phyloP scores from a whole-genome alignment of 1,140 invertebrate species.

The Philaenus spumarius region DNA sequence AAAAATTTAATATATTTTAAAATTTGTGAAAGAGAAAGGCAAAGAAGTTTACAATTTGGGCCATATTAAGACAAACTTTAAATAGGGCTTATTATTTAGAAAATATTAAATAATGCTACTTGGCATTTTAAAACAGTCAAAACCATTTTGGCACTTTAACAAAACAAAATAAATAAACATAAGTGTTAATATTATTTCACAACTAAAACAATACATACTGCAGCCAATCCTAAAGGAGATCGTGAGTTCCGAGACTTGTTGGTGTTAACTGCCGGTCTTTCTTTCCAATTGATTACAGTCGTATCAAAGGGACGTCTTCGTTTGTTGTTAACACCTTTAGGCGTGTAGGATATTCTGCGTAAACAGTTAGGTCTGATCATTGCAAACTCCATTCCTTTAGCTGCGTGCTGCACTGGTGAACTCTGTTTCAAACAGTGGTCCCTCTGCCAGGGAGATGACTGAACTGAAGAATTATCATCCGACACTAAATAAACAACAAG shows the following conservation, averaged over 20 bases:
- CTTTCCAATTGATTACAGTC: slow-evolving; percentile 17
- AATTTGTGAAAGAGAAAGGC: too few species aligned
- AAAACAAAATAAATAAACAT: too few species aligned
- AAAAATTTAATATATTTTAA: too few species aligned
- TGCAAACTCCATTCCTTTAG: slow-evolving; percentile 63
- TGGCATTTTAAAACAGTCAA: too few species aligned
- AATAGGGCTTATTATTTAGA: too few species aligned
- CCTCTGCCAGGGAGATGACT: slow-evolving; percentile 80
- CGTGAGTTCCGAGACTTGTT: not conserved
- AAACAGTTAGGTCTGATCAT: slow-evolving; percentile 49
- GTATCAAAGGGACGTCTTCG: slow-evolving; percentile 51
- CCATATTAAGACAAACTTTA: too few species aligned
- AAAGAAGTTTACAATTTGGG: too few species aligned
- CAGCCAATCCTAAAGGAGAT: too few species aligned
- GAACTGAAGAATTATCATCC: slow-evolving; percentile 80
- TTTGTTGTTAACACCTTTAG: slow-evolving; percentile 39
- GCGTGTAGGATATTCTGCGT: slow-evolving; percentile 10
- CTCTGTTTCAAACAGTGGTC: slow-evolving; percentile 82
- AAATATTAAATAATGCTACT: too few species aligned
- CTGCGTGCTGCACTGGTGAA: slow-evolving; percentile 60
- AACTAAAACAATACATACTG: too few species aligned
- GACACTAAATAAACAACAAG: slow-evolving; percentile 70
- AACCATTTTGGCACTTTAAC: too few species aligned
- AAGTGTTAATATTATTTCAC: too few species aligned
- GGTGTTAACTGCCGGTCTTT: not conserved